Evolutionary conservation across 2,888 invertebrate species (phyloP), one percentile per base, ranked within the genome.

Genomic region (Phengaris alcon): DNA sequence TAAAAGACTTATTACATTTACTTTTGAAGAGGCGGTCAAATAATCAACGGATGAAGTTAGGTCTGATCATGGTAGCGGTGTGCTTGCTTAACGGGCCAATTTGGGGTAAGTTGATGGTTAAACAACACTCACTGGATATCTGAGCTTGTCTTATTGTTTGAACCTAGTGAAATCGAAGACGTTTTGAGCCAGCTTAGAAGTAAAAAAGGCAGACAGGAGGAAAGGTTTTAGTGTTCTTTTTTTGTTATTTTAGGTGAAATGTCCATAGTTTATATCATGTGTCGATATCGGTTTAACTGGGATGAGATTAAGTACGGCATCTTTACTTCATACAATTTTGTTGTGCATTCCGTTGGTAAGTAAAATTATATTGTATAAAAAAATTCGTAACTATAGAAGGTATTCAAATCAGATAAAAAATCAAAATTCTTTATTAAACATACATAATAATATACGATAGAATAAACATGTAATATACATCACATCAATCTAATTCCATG

Each of bases 251-350:
- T 12, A 64, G 64, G 64, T 44, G 94, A 94, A 81, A 79, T 92
- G 48, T 90, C 88, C 77, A 83, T 94, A 7, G 87, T 90, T 85
- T 94, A 94, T 78, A 89, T 94, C 76, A 94, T 93, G 78, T 84
- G 90, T 22, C 86, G 94, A 3, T 92, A 92, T 79, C 88, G 87
- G 6, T 94, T 94, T 82, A 93, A 93, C 80, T 94, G 94, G 94
- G 91, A 94, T 78, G 93, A 93, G 81, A 88, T 93, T 44, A 89
- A 92, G 78, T 94, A 89, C 82, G 93, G 93, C 79, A 87, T 94
- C 35, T 94, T 86, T 80, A 87, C 90, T 0, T 93, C 93, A 0
- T 93, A 89, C 82, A 89, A 86, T 73, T 85, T 93, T 68, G 78
- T 93, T 74, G 87, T 89, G 13, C 93, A 93, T 78, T 87, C 91